These are phyloP conservation scores for Notolabrus celidotus DNA, from an alignment of 2,797 vertebrate species.

Conservation along the genomic window DNA sequence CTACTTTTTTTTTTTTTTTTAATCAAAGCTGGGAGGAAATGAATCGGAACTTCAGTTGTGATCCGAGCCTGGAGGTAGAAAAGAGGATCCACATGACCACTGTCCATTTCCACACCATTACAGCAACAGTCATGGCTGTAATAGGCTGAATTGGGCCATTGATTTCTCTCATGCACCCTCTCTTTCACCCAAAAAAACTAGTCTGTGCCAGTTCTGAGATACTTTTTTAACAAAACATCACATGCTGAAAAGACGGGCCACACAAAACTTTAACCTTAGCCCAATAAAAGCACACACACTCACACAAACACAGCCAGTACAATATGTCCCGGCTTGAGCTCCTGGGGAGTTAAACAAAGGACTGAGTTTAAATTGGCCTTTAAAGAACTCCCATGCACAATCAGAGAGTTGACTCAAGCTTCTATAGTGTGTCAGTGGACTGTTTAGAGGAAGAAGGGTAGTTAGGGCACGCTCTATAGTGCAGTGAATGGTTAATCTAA, in stretches of 20 bases:
- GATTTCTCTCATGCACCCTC: slow-evolving; percentile 71
- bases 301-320: slow-evolving; percentile 41
- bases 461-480: slow-evolving; percentile 65
- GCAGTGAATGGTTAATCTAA: slow-evolving; percentile 79
- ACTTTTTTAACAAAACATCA: slow-evolving; percentile 73
- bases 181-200: slow-evolving; percentile 64
- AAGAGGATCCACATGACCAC: slow-evolving; percentile 77
- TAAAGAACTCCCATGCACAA: slow-evolving; percentile 76
- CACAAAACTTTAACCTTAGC: slow-evolving; percentile 45
- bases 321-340: slow-evolving; percentile 65
- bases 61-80: slow-evolving; percentile 73
- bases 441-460: slow-evolving; percentile 66
- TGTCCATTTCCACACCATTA: slow-evolving; percentile 81
- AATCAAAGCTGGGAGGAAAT: slow-evolving; percentile 78
- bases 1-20: slow-evolving; percentile 51
- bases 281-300: slow-evolving; percentile 32
- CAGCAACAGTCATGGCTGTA: slow-evolving; percentile 79
- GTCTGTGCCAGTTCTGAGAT: slow-evolving; percentile 70
- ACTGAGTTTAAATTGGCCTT: slow-evolving; percentile 75
- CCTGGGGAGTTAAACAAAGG: slow-evolving; percentile 75
- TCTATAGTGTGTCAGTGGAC: slow-evolving; percentile 69
- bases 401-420: slow-evolving; percentile 67
- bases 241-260: slow-evolving; percentile 58
- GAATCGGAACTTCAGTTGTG: slow-evolving; percentile 74
- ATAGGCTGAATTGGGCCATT: slow-evolving; percentile 78